Conservation (phyloP, 2,888 invertebrate species). For the Cyrtodaria siliqua region DNA sequence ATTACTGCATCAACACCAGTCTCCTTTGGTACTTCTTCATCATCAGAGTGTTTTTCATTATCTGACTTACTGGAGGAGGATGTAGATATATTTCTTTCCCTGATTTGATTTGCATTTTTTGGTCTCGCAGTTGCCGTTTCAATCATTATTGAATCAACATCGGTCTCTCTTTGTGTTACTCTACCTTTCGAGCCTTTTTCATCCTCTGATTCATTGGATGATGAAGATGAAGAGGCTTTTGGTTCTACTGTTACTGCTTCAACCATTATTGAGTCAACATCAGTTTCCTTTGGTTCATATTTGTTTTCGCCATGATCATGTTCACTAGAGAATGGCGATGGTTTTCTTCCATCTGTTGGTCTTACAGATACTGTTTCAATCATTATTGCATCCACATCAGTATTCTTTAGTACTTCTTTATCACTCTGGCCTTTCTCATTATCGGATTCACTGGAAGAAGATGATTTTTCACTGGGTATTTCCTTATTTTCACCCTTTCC, state of each 20-base stretch:
- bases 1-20: too few relatives aligned
- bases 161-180: slow-evolving; percentile 8
- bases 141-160: slow-evolving; percentile 1
- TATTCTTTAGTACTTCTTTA: slow-evolving; percentile 2
- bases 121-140: neutral
- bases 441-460: slow-evolving; percentile 17
- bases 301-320: too few relatives aligned
- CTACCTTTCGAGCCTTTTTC: neutral
- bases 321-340: too few relatives aligned
- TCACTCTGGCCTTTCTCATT: slow-evolving; percentile 14
- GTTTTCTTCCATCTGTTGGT: neutral
- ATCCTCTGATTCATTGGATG: slow-evolving; percentile 13
- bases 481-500: slow-evolving; percentile 13
- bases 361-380: neutral
- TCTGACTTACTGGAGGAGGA: slow-evolving; percentile 8
- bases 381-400: slow-evolving; percentile 23
- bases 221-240: neutral
- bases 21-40: too few relatives aligned
- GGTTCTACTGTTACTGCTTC: too few relatives aligned
- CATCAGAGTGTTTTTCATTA: neutral
- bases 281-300: too few relatives aligned
- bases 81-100: neutral
- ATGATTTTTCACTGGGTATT: slow-evolving; percentile 1
- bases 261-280: too few relatives aligned
- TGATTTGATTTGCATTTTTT: neutral